These are phyloP conservation scores for Drosophila cardini DNA, from an alignment of 1,140 invertebrate species.

Conservation along the genomic window DNA sequence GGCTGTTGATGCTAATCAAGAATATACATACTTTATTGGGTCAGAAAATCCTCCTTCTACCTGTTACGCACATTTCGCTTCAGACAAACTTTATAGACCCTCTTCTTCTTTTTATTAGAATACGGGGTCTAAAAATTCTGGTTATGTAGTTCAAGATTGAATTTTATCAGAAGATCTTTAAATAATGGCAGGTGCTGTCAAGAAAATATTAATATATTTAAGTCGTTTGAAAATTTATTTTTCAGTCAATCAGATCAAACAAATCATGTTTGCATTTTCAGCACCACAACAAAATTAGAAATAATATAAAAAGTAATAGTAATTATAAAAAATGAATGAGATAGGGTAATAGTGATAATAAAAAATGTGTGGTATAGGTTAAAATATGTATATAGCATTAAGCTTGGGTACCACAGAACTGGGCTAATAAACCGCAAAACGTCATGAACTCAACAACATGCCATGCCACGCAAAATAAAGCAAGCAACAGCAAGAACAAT, in stretches of 20 bases:
- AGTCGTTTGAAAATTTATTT: conserved; percentile 24
- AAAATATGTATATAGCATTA: conserved; percentile 35
- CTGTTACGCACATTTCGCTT: no score
- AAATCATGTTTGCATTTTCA: neutral
- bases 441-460: conserved; percentile 38
- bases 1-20: no score
- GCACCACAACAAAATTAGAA: no score
- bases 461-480: conserved; percentile 15
- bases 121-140: conserved; percentile 1
- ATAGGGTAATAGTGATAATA: conserved; percentile 4
- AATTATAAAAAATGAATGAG: conserved; percentile 1
- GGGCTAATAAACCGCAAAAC: conserved; percentile 74
- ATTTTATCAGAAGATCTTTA: neutral
- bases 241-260: neutral
- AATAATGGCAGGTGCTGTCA: conserved; percentile 3
- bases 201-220: no score
- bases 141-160: neutral
- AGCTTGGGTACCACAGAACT: conserved; percentile 46
- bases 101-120: neutral
- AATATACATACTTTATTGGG: no score
- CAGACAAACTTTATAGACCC: no score
- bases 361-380: conserved; percentile 6
- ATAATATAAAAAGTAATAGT: neutral
- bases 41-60: no score
- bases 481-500: conserved; percentile 15